Base-by-base conservation (phyloP, 2,113 vertebrate genomes). In the Sprattus sprattus region DNA sequence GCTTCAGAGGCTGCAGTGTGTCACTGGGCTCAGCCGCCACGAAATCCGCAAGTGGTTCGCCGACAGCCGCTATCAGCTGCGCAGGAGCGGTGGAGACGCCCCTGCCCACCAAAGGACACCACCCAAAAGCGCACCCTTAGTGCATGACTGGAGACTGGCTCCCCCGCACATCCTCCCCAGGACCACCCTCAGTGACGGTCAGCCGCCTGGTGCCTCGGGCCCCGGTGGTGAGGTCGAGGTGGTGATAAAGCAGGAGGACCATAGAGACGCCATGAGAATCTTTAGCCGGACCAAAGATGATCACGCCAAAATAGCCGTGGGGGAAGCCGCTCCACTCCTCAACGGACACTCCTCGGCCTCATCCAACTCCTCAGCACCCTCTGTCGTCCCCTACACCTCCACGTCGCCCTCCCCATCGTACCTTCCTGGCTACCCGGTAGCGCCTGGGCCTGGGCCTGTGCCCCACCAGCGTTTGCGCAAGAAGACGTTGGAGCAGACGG, bases 401-500 rank as follows among this genome's bases (percentile, higher is more conserved):
- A 64, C 90, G 32, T 84, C 84, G 44, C 20, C 82, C 39, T 83
- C 86, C 44, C 80, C 75, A 25, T 82, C 50, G 88, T 85, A 75
- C 45, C 80, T 52, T 18, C 28, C 32, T 15, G 71, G 25, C 64
- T 78, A 78, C 32, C 71, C 71, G 10, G 71, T 20, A 6, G 18
- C 6, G 54, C 54, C 54, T 3, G 54, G 54, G 5, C 50, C 83
- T 45, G 83, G 54, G 32, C 86, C 85, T 0, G 87, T 86, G 57
- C 81, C 84, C 18, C 85, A 87, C 47, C 71, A 15, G 32, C 78
- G 67, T 25, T 85, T 87, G 32, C 87, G 86, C 2, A 86, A 88
- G 83, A 85, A 93, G 85, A 92, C 91, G 81, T 94, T 93, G 90
- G 94, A 95, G 57, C 96, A 97, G 91, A 45, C 96, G 91, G 86